Conservation (phyloP, 2,797 vertebrate genomes). For the Eulemur rubriventer region DNA sequence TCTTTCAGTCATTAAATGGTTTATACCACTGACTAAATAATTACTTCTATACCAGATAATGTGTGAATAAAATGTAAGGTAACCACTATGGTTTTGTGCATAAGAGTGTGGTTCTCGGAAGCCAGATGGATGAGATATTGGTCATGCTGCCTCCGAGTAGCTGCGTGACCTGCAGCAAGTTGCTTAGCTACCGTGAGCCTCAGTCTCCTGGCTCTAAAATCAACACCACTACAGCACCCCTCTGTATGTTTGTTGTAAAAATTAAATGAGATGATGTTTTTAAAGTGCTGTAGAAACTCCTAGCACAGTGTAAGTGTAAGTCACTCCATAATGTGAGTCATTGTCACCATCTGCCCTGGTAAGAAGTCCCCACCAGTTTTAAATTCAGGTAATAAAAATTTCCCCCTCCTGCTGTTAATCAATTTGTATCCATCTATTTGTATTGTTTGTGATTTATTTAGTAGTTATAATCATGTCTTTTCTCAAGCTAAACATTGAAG, state of each 20-base stretch:
- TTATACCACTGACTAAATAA: not conserved
- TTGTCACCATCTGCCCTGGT: not conserved
- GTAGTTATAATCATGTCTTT: not conserved
- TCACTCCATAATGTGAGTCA: fast-evolving
- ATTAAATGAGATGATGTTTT: not conserved
- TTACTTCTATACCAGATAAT: not conserved
- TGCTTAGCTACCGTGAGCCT: not conserved
- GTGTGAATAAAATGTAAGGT: not conserved
- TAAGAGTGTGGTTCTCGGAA: fast-evolving
- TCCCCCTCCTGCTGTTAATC: not conserved
- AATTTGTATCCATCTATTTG: not conserved
- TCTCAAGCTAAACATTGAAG: not conserved
- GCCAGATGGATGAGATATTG: fast-evolving
- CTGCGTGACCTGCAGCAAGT: not conserved
- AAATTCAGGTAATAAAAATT: too few species aligned
- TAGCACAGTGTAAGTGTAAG: not conserved
- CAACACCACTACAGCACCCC: fast-evolving
- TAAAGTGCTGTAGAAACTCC: not conserved
- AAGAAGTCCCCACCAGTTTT: not conserved
- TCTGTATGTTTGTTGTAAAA: fast-evolving
- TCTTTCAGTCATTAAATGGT: not conserved
- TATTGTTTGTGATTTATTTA: not conserved
- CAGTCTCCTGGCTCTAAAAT: not conserved
- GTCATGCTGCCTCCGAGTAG: fast-evolving
- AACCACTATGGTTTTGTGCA: fast-evolving